A percentile compares a stretch with the other conserved stretches of the same genome.
phyloP scores from a whole-genome alignment of 2,113 vertebrate species.

The Lasiurus cinereus region DNA sequence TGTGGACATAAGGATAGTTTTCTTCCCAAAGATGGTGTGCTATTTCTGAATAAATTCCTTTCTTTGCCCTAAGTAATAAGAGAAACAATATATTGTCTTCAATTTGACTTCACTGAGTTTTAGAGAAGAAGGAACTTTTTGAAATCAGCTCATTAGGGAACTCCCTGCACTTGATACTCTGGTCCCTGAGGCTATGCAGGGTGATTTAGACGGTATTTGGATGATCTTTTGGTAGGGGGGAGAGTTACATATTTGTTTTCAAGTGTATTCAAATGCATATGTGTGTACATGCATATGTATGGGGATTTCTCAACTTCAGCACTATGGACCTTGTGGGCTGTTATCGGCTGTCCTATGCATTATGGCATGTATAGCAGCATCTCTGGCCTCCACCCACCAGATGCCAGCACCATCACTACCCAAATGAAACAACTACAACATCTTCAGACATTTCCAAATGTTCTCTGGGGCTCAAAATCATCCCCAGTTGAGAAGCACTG shows the following conservation, averaged over 20 bases:
- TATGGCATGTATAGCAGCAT: not conserved
- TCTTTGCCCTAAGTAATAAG: not conserved
- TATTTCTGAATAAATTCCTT: slow-evolving; percentile 6
- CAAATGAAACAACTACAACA: not conserved
- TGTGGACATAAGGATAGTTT: not conserved
- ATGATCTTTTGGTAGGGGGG: not conserved
- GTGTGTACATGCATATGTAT: not conserved
- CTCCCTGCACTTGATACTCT: not conserved
- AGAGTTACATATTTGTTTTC: not conserved
- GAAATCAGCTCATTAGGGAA: not conserved
- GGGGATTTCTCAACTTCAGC: not conserved
- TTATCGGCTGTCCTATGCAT: too few relatives aligned
- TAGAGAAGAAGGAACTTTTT: not conserved
- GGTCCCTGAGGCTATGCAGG: not conserved
- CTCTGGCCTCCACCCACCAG: not conserved
- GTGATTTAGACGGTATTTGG: not conserved
- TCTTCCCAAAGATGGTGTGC: not conserved
- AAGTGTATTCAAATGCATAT: not conserved
- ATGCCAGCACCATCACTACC: too few relatives aligned
- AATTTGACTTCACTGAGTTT: not conserved
- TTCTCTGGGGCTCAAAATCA: not conserved
- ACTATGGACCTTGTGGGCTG: not conserved
- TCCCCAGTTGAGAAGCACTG: not conserved
- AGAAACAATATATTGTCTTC: not conserved
- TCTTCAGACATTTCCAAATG: not conserved